These are phyloP conservation scores for Neotoma lepida DNA, from an alignment of 2,113 vertebrate genomes.

Conservation along the genomic window DNA sequence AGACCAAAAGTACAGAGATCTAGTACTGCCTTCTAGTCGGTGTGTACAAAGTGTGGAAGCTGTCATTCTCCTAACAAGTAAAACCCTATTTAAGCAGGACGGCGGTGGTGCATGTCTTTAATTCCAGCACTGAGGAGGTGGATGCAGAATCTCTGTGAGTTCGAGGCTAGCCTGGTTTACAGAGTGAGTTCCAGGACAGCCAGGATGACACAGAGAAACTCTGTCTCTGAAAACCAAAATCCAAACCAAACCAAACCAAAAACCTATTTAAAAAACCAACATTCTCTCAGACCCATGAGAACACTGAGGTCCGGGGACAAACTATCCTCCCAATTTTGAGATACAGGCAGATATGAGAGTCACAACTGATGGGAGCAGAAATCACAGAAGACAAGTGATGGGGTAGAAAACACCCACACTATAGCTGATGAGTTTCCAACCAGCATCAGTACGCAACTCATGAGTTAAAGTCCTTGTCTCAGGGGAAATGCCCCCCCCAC, in stretches of 20 bases:
- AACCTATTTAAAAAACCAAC: background rate
- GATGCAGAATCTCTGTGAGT: background rate
- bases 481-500: too few relatives aligned
- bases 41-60: background rate
- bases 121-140: background rate
- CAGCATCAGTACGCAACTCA: fast-evolving
- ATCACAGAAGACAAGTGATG: background rate
- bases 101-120: background rate
- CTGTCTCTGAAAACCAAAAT: background rate
- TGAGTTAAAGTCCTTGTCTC: background rate
- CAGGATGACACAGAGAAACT: background rate
- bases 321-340: background rate
- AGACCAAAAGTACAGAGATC: background rate
- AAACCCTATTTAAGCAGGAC: background rate
- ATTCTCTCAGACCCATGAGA: background rate
- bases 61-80: too few relatives aligned
- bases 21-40: background rate
- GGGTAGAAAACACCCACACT: background rate
- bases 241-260: background rate
- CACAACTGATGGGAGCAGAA: background rate
- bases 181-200: background rate
- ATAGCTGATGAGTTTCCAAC: too few relatives aligned
- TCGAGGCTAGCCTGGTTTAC: background rate
- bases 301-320: background rate
- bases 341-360: too few relatives aligned